Evolutionary conservation across 2,113 vertebrate species (phyloP), one percentile per base, ranked within the genome.

Genomic region (Syngnathus scovelli): DNA sequence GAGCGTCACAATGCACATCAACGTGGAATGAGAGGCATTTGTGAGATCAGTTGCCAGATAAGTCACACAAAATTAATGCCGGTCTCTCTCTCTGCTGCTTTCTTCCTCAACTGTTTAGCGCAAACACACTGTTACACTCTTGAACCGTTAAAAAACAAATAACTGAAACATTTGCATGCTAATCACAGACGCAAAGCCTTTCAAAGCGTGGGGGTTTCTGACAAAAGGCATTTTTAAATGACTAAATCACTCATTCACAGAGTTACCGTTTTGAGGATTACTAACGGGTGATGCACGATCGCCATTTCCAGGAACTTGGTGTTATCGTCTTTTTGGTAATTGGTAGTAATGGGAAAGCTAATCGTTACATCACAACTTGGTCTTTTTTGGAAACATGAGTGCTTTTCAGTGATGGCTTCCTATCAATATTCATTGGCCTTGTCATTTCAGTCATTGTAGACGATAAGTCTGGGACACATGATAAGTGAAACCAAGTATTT

Each of bases 41-140:
- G 11, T 10, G 19, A 86, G 85, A 87, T 83, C 69, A 66, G 55
- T 64, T 37, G 15, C 54, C 51, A 66, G 87, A 89, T 89, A 83
- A 82, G 0, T n/a, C 61, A 44, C 44, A 27, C 56, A 61, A 62
- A 55, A 62, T 44, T 27, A 62, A 44, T 43, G n/a, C 21, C 5
- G 15, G 16, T 58, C 55, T 41, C 27, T 60, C 41, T 33, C 27
- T 33, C 58, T 15, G 68, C 27, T 48, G 37, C 41, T 39, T 66
- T 79, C 11, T 19, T 36, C 37, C 46, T 71, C 11, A 44, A 36
- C 11, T 36, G 62, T 44, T 48, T 51, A 62, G 43, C 59, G 62
- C 71, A 58, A 74, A 63, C 72, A 69, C 71, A 69, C 69, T 61
- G 68, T 55, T 75, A 68, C 69, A 66, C 80, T 19, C 46, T 74